phyloP scores from a whole-genome alignment of 2,113 vertebrate species.

The Percina caprodes region DNA sequence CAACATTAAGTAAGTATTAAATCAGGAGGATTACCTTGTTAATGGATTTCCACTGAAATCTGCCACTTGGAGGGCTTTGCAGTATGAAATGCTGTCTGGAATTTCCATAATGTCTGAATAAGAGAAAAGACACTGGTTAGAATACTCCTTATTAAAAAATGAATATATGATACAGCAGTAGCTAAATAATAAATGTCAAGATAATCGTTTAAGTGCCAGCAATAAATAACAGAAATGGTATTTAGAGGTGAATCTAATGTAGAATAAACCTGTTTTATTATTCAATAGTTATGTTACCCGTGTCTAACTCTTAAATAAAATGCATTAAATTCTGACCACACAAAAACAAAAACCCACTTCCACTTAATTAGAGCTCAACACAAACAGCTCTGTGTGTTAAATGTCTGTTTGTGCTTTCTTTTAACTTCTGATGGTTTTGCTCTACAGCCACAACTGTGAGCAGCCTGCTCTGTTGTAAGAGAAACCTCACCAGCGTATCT shows the following conservation, averaged over 20 bases:
- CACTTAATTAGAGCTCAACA: background rate
- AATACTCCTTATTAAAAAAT: background rate
- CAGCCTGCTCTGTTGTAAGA: background rate
- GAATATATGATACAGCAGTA: background rate
- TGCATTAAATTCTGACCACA: background rate
- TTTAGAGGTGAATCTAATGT: background rate
- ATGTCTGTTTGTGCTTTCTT: slow-evolving; percentile 12
- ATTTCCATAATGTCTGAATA: slow-evolving; percentile 95
- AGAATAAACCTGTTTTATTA: background rate
- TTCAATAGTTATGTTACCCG: background rate
- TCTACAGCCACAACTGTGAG: background rate
- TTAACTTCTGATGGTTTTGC: slow-evolving; percentile 30
- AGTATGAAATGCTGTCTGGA: slow-evolving; percentile 97
- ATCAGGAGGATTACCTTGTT: slow-evolving; percentile 87
- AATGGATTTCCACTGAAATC: slow-evolving; percentile 99
- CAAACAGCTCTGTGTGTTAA: background rate
- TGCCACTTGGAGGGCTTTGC: slow-evolving; percentile 96
- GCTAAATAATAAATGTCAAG: background rate
- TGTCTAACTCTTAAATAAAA: background rate
- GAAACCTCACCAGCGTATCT: slow-evolving; percentile 23
- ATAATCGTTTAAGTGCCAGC: background rate
- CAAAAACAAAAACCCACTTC: background rate
- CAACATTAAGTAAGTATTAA: background rate
- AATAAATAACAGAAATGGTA: background rate
- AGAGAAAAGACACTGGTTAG: slow-evolving; percentile 54